Percentiles rank a stretch among this genome's conserved stretches.
These are phyloP conservation scores for Heliconius congener DNA, from an alignment of 1,140 invertebrate genomes.

Conservation along the genomic window DNA sequence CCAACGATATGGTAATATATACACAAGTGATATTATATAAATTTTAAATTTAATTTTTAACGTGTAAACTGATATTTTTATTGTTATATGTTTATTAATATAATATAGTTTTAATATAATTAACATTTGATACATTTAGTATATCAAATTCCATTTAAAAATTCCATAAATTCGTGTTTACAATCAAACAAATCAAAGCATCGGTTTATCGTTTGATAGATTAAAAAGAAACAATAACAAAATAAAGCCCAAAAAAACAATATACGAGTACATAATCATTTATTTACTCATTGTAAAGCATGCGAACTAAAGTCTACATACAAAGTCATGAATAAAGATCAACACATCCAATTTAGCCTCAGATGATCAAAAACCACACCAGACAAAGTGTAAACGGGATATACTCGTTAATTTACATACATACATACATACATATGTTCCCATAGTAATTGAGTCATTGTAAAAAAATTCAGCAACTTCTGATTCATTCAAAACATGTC, in stretches of 20 bases:
- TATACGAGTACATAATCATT: too few relatives aligned
- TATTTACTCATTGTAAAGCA: neutral
- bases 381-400: slow-evolving; percentile 23
- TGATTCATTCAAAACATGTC: slow-evolving; percentile 19
- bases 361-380: neutral
- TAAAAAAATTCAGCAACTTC: slow-evolving; percentile 12
- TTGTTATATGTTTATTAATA: neutral
- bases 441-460: slow-evolving; percentile 27
- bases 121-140: too few relatives aligned
- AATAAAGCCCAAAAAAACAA: too few relatives aligned
- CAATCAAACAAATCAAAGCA: too few relatives aligned
- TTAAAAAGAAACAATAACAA: too few relatives aligned
- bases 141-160: too few relatives aligned
- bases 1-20: neutral
- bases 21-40: neutral
- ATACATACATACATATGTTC: slow-evolving; percentile 12
- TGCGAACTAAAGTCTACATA: neutral
- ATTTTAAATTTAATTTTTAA: neutral
- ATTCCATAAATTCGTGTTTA: too few relatives aligned
- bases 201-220: too few relatives aligned
- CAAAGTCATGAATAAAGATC: neutral
- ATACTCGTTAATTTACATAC: slow-evolving; percentile 29
- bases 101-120: too few relatives aligned
- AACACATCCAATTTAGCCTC: neutral
- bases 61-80: too few relatives aligned